These are phyloP conservation scores for Chloromyia formosa DNA, from an alignment of 2,888 invertebrate genomes.

Conservation along the genomic window DNA sequence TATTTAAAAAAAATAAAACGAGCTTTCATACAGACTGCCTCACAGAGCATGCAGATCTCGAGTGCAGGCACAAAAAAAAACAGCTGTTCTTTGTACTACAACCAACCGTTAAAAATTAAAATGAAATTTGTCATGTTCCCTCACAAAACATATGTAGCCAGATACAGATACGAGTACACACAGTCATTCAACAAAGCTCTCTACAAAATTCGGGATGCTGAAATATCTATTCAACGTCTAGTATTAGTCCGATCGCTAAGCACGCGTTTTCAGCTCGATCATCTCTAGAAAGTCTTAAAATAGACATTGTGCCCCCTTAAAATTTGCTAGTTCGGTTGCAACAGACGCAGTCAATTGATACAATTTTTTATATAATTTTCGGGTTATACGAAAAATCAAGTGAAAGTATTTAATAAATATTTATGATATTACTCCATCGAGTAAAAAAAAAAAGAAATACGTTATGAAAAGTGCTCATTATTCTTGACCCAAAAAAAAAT, in stretches of 20 bases:
- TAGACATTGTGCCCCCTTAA: slow-evolving; percentile 39
- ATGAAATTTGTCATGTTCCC: slow-evolving; percentile 5
- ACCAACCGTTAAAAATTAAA: slow-evolving; percentile 10
- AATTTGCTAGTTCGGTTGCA: slow-evolving; percentile 18
- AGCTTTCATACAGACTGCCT: too few relatives aligned
- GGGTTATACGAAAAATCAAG: too few relatives aligned
- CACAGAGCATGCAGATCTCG: too few relatives aligned
- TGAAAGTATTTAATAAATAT: too few relatives aligned
- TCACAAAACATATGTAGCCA: background rate
- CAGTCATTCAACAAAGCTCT: background rate
- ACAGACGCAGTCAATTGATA: background rate
- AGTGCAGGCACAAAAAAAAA: too few relatives aligned
- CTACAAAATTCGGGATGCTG: background rate
- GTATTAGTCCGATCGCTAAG: slow-evolving; percentile 7
- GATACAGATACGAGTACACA: too few relatives aligned
- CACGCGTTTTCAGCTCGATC: slow-evolving; percentile 17
- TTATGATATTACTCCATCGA: too few relatives aligned
- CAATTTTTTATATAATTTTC: background rate
- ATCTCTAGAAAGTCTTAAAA: slow-evolving; percentile 42
- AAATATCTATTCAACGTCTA: slow-evolving; percentile 3
- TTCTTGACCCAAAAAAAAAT: too few relatives aligned
- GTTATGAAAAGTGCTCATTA: too few relatives aligned
- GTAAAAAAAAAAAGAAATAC: too few relatives aligned
- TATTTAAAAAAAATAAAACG: too few relatives aligned
- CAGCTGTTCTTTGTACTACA: too few relatives aligned